Percentiles rank a stretch among this genome's conserved stretches.
These are phyloP conservation scores for Mizuhopecten yessoensis DNA, from an alignment of 1,140 invertebrate species.

Conservation along the genomic window DNA sequence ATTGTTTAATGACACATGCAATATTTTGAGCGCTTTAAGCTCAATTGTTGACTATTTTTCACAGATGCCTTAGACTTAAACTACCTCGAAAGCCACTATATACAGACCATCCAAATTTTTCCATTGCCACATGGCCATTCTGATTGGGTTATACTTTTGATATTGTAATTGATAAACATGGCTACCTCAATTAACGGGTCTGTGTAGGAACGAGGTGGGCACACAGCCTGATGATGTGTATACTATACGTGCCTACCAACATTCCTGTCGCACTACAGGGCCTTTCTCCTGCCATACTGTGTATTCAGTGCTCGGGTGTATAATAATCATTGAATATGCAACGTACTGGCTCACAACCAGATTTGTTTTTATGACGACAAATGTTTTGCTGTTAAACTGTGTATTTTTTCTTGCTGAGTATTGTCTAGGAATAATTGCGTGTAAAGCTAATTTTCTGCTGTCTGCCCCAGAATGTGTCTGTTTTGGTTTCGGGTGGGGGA, in stretches of 20 bases:
- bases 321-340: conserved; percentile 30
- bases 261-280: conserved; percentile 5
- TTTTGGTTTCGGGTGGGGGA: no score
- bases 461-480: no score
- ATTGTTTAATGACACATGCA: conserved; percentile 1
- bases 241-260: conserved; percentile 19
- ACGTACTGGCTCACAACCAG: conserved; percentile 26
- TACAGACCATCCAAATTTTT: conserved; percentile 32
- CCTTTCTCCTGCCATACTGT: background rate
- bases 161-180: conserved; percentile 30
- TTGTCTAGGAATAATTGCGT: background rate
- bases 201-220: background rate
- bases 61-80: conserved; percentile 19
- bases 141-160: conserved; percentile 20
- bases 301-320: background rate
- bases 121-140: background rate
- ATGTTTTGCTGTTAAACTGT: background rate
- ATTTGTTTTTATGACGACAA: background rate
- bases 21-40: conserved; percentile 27
- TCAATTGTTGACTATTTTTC: conserved; percentile 34
- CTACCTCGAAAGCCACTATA: conserved; percentile 15
- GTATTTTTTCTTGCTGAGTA: background rate
- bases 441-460: no score
- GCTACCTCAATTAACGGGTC: background rate
- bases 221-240: background rate